phyloP scores from a whole-genome alignment of 2,797 vertebrate species.

The Aratinga solstitialis region DNA sequence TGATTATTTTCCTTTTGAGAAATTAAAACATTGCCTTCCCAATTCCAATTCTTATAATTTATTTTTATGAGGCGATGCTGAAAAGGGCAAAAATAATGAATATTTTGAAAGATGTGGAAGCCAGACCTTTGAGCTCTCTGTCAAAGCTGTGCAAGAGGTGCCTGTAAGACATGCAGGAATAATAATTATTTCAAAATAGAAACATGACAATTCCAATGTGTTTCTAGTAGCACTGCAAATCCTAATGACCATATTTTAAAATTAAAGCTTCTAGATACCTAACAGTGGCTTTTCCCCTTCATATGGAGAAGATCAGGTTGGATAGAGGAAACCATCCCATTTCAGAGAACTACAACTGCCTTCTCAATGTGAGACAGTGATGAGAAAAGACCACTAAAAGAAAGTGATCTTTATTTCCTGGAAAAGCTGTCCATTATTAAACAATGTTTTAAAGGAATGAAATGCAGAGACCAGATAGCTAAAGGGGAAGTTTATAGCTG shows the following conservation, averaged over 20 bases:
- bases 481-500: background rate
- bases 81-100: constrained; percentile 70
- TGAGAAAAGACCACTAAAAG: background rate
- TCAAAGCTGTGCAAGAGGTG: background rate
- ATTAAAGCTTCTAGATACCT: background rate
- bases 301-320: fast-evolving
- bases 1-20: constrained; percentile 51
- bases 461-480: background rate
- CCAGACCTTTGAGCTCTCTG: background rate
- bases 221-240: background rate
- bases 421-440: background rate
- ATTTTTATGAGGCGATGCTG: constrained; percentile 27
- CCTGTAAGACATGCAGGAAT: background rate
- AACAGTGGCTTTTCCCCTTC: background rate
- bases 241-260: background rate
- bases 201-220: background rate
- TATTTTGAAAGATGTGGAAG: constrained; percentile 37
- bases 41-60: constrained; percentile 41
- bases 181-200: background rate
- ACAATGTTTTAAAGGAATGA: background rate
- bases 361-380: background rate
- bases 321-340: background rate
- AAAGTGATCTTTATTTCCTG: background rate
- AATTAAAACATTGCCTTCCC: constrained; percentile 46
- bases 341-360: background rate